Percentiles rank a stretch among this genome's conserved stretches.
Evolutionary conservation across 1,140 invertebrate genomes (phyloP).

Genomic region (Meloidogyne chitwoodi): DNA sequence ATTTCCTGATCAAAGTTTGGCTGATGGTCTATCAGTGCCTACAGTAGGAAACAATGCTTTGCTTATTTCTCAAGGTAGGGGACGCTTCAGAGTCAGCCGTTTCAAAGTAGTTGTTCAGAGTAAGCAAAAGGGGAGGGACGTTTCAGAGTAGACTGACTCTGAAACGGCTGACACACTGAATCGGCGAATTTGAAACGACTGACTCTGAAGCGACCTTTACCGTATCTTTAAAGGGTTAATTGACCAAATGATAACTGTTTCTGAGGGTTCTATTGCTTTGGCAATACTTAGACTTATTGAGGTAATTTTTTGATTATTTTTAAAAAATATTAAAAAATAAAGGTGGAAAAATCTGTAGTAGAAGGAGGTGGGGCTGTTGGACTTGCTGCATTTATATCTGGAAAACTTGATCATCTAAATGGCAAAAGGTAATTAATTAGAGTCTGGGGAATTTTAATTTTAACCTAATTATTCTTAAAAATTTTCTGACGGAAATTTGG

Average conservation of each 20-base stretch:
- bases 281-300: constrained; percentile 80
- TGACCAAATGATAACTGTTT: constrained; percentile 74
- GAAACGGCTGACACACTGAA: too few relatives aligned
- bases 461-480: too few relatives aligned
- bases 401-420: constrained; percentile 75
- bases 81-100: too few relatives aligned
- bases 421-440: constrained; percentile 73
- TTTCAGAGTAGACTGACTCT: too few relatives aligned
- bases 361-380: constrained; percentile 84
- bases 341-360: constrained; percentile 79
- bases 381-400: constrained; percentile 78
- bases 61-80: constrained; percentile 72
- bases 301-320: constrained; percentile 74
- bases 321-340: constrained; percentile 70
- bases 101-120: too few relatives aligned
- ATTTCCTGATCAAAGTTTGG: constrained; percentile 71
- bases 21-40: constrained; percentile 86
- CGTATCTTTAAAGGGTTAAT: too few relatives aligned
- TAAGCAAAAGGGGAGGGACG: too few relatives aligned
- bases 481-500: too few relatives aligned
- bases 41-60: constrained; percentile 82
- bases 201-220: too few relatives aligned
- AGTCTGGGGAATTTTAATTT: too few relatives aligned
- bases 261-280: constrained; percentile 73
- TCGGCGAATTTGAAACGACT: too few relatives aligned